These are phyloP conservation scores for Leptopilina boulardi DNA, from an alignment of 1,140 invertebrate genomes.

Conservation along the genomic window DNA sequence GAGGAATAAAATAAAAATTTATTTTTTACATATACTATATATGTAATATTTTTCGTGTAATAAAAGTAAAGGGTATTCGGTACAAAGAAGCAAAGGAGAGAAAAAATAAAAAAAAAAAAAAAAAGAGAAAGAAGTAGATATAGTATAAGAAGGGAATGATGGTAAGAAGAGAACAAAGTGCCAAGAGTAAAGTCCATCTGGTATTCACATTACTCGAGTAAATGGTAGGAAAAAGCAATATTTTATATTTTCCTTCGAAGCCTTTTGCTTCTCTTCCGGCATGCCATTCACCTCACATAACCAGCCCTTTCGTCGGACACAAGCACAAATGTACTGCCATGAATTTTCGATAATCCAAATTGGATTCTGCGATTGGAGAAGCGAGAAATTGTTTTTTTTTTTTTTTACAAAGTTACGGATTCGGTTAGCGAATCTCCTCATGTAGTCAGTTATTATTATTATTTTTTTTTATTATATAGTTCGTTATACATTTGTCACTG, in stretches of 20 bases:
- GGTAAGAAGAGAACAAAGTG: slow-evolving; percentile 26
- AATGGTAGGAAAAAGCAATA: slow-evolving; percentile 42
- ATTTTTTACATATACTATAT: too few relatives aligned
- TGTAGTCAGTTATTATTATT: neutral
- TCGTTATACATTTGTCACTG: neutral
- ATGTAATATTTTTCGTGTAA: neutral
- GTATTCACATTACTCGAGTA: slow-evolving; percentile 32
- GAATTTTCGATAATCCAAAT: slow-evolving; percentile 74
- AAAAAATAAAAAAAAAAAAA: neutral
- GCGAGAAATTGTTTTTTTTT: slow-evolving; percentile 58
- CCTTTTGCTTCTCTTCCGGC: slow-evolving; percentile 42
- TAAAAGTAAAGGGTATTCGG: neutral
- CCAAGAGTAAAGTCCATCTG: slow-evolving; percentile 19
- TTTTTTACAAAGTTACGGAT: slow-evolving; percentile 52
- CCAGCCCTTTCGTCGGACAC: slow-evolving; percentile 59
- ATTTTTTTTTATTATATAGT: neutral
- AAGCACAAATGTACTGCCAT: slow-evolving; percentile 62
- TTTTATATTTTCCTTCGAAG: slow-evolving; percentile 60
- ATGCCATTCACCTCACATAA: slow-evolving; percentile 50
- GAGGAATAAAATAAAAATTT: too few relatives aligned
- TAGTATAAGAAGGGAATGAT: slow-evolving; percentile 35
- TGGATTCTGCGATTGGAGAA: slow-evolving; percentile 66
- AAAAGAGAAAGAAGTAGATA: slow-evolving; percentile 17
- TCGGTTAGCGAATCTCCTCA: neutral
- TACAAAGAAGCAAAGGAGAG: slow-evolving; percentile 7